These are phyloP conservation scores for Venustaconcha ellipsiformis DNA, from an alignment of 1,140 invertebrate genomes.

Conservation along the genomic window DNA sequence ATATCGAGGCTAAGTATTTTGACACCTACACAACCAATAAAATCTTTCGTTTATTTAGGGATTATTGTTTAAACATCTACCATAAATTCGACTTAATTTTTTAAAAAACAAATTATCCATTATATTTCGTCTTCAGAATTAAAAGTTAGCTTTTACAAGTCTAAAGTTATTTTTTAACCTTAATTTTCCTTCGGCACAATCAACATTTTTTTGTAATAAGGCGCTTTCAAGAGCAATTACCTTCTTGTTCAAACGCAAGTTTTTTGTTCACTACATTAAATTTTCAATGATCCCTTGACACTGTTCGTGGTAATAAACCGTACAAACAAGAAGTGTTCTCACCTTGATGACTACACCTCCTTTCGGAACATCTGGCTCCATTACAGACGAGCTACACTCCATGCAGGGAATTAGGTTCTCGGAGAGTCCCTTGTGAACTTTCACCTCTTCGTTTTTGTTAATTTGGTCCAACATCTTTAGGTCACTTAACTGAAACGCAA, in stretches of 20 bases:
- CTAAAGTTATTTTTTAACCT: not conserved
- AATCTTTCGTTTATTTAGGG: too few species aligned
- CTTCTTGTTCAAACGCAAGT: not conserved
- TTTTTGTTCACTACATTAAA: not conserved
- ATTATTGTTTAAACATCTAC: too few species aligned
- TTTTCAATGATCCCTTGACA: not conserved
- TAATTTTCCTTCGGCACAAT: not conserved
- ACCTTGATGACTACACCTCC: slow-evolving; percentile 28
- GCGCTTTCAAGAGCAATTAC: not conserved
- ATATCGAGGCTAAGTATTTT: too few species aligned
- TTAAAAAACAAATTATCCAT: too few species aligned
- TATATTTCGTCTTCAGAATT: too few species aligned
- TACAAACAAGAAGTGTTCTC: not conserved
- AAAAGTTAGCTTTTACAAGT: too few species aligned
- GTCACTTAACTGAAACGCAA: too few species aligned
- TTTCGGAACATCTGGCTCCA: slow-evolving; percentile 24
- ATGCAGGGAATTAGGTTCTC: not conserved
- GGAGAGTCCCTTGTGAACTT: too few species aligned
- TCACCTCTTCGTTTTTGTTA: too few species aligned
- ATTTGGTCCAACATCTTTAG: too few species aligned
- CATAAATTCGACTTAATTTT: too few species aligned
- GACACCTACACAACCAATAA: too few species aligned
- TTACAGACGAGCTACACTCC: slow-evolving; percentile 13
- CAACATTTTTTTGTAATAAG: not conserved
- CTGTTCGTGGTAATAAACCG: not conserved